Evolutionary conservation across 2,888 invertebrate genomes (phyloP).

Genomic region (Bimastos eiseni): DNA sequence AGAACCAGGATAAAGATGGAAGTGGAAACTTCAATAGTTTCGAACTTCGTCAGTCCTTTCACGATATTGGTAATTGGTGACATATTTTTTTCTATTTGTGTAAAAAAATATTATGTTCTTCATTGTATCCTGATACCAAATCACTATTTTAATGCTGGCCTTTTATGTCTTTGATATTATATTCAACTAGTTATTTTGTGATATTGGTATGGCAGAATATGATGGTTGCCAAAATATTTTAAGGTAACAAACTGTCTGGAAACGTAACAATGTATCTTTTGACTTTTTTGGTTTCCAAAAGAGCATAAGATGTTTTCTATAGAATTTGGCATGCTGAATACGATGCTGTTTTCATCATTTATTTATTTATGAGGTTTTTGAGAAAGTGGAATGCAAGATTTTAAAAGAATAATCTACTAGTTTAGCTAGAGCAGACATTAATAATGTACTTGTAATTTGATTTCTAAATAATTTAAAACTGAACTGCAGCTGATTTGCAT

Average conservation of each 20-base stretch:
- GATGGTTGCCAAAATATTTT: background rate
- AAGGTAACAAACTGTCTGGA: background rate
- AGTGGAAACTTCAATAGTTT: slow-evolving; percentile 60
- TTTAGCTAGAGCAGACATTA: no score
- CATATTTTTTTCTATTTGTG: background rate
- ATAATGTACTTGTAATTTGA: no score
- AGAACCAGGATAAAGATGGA: slow-evolving; percentile 57
- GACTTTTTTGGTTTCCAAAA: no score
- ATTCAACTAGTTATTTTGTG: background rate
- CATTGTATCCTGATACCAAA: background rate
- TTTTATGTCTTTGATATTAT: background rate
- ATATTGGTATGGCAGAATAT: background rate
- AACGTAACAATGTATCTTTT: no score
- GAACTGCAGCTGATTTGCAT: no score
- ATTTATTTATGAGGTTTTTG: no score
- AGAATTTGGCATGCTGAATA: no score
- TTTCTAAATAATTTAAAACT: no score
- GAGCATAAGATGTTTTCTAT: no score
- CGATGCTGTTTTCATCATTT: no score
- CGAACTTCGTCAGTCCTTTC: slow-evolving; percentile 58
- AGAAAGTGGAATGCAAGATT: no score
- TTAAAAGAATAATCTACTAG: no score
- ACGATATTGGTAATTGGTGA: slow-evolving; percentile 50
- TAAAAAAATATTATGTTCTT: background rate
- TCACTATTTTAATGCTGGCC: background rate